phyloP scores from a whole-genome alignment of 2,113 vertebrate species.

The Caranx melampygus region DNA sequence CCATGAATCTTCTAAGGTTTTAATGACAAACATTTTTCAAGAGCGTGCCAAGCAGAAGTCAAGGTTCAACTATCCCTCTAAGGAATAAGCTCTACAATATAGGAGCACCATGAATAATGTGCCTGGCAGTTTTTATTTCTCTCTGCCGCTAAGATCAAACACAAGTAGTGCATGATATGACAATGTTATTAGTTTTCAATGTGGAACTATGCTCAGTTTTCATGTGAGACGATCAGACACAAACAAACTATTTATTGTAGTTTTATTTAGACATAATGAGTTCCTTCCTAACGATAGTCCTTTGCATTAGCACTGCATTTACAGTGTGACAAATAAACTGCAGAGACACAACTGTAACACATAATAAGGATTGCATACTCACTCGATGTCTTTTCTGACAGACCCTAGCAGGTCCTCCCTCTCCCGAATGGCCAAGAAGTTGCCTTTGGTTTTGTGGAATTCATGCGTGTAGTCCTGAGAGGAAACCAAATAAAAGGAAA shows the following conservation, averaged over 20 bases:
- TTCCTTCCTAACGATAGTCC: not conserved
- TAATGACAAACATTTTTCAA: constrained; percentile 53
- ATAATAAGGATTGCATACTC: constrained; percentile 76
- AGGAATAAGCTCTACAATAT: constrained; percentile 13
- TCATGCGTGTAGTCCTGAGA: constrained; percentile 97
- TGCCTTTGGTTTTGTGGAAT: constrained; percentile 99
- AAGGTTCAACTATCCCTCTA: constrained; percentile 35
- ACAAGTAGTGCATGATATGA: constrained; percentile 13
- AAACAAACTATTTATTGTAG: not conserved
- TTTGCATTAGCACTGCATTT: not conserved
- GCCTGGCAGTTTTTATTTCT: constrained; percentile 15
- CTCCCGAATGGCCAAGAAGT: constrained; percentile 94
- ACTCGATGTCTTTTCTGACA: constrained; percentile 98
- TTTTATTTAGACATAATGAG: not conserved
- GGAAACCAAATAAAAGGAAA: constrained; percentile 40
- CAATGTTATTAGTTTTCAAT: not conserved
- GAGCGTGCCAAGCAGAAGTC: constrained; percentile 28
- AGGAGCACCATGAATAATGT: constrained; percentile 4
- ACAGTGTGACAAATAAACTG: not conserved
- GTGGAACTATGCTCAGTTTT: not conserved
- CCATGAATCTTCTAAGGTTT: constrained; percentile 46
- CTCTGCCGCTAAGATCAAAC: not conserved
- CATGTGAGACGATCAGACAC: not conserved
- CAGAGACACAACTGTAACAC: not conserved
- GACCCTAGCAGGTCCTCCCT: constrained; percentile 96